Conservation (phyloP, 2,113 vertebrate species). For the Indri indri region DNA sequence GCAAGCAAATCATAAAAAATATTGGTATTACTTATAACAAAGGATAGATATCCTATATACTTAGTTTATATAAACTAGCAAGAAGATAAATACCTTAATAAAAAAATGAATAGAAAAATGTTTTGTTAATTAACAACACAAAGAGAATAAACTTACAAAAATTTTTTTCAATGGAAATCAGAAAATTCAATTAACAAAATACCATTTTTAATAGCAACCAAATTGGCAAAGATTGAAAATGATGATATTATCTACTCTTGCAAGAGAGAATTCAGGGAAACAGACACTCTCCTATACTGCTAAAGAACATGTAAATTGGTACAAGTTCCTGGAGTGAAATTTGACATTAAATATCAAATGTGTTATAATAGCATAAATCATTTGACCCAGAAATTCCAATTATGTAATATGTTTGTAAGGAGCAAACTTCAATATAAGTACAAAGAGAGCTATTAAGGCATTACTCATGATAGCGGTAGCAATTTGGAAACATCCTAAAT, state of each 20-base stretch:
- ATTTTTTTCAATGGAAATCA: not conserved
- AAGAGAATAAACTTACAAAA: not conserved
- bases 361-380: constrained; percentile 1
- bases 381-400: constrained; percentile 33
- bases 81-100: not conserved
- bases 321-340: not conserved
- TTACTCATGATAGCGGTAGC: not conserved
- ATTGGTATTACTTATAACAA: not conserved
- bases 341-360: not conserved
- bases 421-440: not conserved
- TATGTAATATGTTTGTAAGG: not conserved
- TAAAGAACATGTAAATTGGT: not conserved
- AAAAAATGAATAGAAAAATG: not conserved
- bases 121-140: not conserved
- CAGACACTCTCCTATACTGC: not conserved
- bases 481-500: not conserved
- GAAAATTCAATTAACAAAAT: constrained; percentile 33
- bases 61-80: not conserved
- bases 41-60: not conserved
- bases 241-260: not conserved
- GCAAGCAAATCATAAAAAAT: not conserved
- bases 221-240: constrained; percentile 17
- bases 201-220: not conserved
- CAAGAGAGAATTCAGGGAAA: not conserved
- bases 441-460: not conserved